Evolutionary conservation across 2,888 invertebrate genomes (phyloP).

Genomic region (Sipha maydis): DNA sequence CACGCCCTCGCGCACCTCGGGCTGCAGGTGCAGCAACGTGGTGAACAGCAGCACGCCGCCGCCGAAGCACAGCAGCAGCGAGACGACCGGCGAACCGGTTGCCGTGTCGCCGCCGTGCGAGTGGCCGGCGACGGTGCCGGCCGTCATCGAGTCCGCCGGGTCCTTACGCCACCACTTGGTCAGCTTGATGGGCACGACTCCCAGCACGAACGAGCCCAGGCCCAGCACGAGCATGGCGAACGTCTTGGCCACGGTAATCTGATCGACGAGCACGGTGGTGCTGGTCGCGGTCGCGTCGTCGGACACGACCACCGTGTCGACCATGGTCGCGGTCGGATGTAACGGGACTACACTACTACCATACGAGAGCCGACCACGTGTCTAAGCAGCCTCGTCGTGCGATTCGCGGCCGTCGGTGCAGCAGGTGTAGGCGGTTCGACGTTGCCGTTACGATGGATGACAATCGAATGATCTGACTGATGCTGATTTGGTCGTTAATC

Average conservation of each 20-base stretch:
- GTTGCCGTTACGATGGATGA: no score
- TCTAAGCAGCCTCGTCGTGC: no score
- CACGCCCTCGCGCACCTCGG: conserved; percentile 74
- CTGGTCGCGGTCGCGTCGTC: conserved; percentile 13
- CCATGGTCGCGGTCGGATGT: not conserved
- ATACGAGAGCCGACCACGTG: no score
- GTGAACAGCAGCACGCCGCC: conserved; percentile 76
- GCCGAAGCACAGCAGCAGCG: conserved; percentile 74
- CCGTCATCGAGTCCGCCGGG: conserved; percentile 52
- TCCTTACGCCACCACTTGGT: conserved; percentile 72
- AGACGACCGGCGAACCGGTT: conserved; percentile 69
- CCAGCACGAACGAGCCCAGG: conserved; percentile 79
- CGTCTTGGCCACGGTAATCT: conserved; percentile 76
- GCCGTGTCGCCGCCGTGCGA: conserved; percentile 59
- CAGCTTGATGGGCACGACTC: conserved; percentile 78
- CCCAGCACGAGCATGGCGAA: conserved; percentile 84
- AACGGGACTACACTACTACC: no score
- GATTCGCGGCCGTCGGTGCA: no score
- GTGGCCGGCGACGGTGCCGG: conserved; percentile 57
- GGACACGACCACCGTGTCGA: not conserved
- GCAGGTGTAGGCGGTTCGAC: no score
- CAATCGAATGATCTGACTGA: no score
- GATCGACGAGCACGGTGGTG: conserved; percentile 37
- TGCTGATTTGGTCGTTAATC: no score
- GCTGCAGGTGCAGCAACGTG: conserved; percentile 75